Base-by-base conservation (phyloP, 2,113 vertebrate species). In the Boleophthalmus pectinirostris region DNA sequence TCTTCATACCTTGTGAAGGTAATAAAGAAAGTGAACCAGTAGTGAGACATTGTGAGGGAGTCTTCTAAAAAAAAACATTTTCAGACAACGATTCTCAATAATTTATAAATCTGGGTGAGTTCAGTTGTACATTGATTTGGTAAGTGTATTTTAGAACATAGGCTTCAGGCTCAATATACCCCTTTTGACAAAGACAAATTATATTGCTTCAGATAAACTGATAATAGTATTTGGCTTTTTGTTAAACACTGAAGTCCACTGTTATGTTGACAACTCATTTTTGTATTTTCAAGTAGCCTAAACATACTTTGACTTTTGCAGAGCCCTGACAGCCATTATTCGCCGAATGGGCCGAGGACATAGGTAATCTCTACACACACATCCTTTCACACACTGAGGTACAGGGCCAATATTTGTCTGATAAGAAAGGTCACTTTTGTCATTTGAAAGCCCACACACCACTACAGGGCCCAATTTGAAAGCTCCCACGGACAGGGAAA, bases 351-450 rank as follows among this genome's bases (percentile, higher is more conserved):
- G 51, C 7, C 64, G 68, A 29, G 60, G 60, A 72, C 38, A 83
- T 43, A 66, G 46, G 18, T 79, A 90, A 77, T 73, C 70, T 25
- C 9, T 60, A 49, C 82, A 68, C 66, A 71, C 68, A 49, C 65
- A 66, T 60, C 65, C 58, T 73, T 80, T 69, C 49, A 72, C 24
- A 84, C 46, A 76, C 43, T 33, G 68, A 72, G 67, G 79, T 56
- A 80, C 58, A 78, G 68, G 67, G 60, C 66, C 63, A 74, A 82
- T 75, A 71, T 78, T 81, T 83, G 72, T 79, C 72, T 79, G 84
- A 83, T 86, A 84, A 80, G 85, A 88, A 90, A 90, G 85, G 86
- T 90, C 86, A 84, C 78, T 72, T 84, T 77, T 87, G 81, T 84
- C 66, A 84, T 84, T 73, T 72, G 73, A 83, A 85, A 82, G 74